Conservation (phyloP, 2,113 vertebrate species). For the Lagopus leucura region DNA sequence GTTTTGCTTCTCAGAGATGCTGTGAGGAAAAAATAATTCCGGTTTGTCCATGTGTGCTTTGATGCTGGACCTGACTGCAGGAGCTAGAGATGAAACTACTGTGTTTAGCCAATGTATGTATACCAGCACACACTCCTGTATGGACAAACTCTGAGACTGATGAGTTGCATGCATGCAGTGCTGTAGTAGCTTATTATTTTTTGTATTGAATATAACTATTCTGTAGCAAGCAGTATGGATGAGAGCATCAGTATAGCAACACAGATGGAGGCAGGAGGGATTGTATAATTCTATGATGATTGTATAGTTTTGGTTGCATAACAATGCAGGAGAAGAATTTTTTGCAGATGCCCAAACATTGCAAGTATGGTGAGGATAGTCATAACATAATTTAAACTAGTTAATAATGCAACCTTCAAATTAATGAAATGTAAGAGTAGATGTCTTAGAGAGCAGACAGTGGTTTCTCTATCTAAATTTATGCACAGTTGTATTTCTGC, state of each 20-base stretch:
- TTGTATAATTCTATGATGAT: not conserved
- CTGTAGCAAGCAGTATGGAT: not conserved
- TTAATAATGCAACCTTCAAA: not conserved
- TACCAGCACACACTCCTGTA: not conserved
- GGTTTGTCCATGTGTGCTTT: not conserved
- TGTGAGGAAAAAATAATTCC: not conserved
- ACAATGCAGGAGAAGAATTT: not conserved
- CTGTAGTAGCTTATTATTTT: not conserved
- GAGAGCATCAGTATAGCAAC: not conserved
- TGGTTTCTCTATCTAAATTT: not conserved
- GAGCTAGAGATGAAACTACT: not conserved
- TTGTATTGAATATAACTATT: not conserved
- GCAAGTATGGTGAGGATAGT: not conserved
- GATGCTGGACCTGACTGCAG: not conserved
- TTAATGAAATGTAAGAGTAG: not conserved
- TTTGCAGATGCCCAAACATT: not conserved
- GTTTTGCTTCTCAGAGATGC: not conserved
- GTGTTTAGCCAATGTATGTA: not conserved
- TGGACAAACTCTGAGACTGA: not conserved
- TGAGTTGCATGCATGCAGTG: not conserved
- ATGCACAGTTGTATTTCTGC: not conserved
- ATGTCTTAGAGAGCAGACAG: not conserved
- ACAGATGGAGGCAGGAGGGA: not conserved
- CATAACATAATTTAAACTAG: slow-evolving; percentile 22
- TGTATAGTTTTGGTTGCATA: not conserved